Evolutionary conservation across 2,888 invertebrate genomes (phyloP).

Genomic region (Laothoe populi): DNA sequence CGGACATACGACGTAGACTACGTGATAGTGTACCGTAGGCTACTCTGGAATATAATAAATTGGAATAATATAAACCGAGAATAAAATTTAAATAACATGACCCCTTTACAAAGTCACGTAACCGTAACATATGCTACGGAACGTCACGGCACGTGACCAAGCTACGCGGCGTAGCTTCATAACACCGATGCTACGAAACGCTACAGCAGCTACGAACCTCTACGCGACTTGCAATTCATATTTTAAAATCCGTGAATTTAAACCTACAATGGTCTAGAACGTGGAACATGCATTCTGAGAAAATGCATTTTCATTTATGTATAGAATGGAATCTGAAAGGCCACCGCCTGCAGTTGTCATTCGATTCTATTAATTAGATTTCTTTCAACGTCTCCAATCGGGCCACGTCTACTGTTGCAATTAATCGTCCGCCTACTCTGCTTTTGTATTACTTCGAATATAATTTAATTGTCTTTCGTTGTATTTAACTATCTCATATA

Average conservation of each 20-base stretch:
- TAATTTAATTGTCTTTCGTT: neutral
- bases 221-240: constrained; percentile 12
- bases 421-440: neutral
- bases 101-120: neutral
- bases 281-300: neutral
- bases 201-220: constrained; percentile 11
- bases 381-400: constrained; percentile 17
- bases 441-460: neutral
- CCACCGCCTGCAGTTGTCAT: constrained; percentile 20
- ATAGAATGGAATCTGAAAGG: constrained; percentile 3
- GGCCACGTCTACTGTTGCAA: constrained; percentile 20
- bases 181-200: constrained; percentile 19
- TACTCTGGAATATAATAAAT: too few species aligned
- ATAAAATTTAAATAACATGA: neutral
- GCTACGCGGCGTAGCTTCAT: constrained; percentile 15
- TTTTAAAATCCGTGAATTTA: constrained; percentile 21
- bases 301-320: constrained; percentile 3
- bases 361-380: constrained; percentile 23
- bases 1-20: too few species aligned
- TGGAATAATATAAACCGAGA: too few species aligned
- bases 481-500: neutral
- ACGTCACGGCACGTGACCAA: constrained; percentile 16
- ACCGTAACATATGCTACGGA: constrained; percentile 8
- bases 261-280: neutral
- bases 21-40: too few species aligned